phyloP scores from a whole-genome alignment of 2,888 invertebrate species.

The Sclerodermus sp. region DNA sequence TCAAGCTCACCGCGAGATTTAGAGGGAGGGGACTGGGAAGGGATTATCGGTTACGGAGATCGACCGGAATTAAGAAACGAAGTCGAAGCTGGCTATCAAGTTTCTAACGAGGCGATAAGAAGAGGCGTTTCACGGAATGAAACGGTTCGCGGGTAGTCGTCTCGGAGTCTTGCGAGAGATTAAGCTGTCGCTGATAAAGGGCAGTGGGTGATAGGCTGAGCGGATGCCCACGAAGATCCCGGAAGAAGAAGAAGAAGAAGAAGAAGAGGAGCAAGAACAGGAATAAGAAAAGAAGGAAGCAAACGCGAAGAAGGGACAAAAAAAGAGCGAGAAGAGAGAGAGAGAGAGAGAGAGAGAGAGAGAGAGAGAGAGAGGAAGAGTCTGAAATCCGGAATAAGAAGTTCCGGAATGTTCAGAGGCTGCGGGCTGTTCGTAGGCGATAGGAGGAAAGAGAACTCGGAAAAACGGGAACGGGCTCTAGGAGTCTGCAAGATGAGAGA shows the following conservation, averaged over 20 bases:
- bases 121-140: constrained; percentile 9
- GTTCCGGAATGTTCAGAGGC: constrained; percentile 34
- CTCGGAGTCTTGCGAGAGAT: constrained; percentile 29
- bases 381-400: constrained; percentile 37
- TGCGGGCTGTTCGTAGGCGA: constrained; percentile 46
- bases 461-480: neutral
- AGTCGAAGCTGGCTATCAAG: constrained; percentile 2
- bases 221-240: constrained; percentile 2
- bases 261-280: neutral
- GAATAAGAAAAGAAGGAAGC: constrained; percentile 9
- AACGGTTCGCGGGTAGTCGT: constrained; percentile 22
- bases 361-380: neutral
- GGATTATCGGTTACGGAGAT: neutral
- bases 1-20: too few species aligned
- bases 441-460: constrained; percentile 23
- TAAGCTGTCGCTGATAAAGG: constrained; percentile 28
- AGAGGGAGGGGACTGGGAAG: too few species aligned
- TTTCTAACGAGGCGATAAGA: constrained; percentile 17
- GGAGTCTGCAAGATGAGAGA: constrained; percentile 9
- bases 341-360: constrained; percentile 8
- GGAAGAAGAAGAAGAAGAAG: constrained; percentile 7
- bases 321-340: constrained; percentile 6
- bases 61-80: neutral
- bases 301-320: neutral
- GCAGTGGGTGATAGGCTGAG: constrained; percentile 17